Evolutionary conservation across 2,113 vertebrate species (phyloP), one percentile per base, ranked within the genome.

Genomic region (Phrynosoma blainvillii): DNA sequence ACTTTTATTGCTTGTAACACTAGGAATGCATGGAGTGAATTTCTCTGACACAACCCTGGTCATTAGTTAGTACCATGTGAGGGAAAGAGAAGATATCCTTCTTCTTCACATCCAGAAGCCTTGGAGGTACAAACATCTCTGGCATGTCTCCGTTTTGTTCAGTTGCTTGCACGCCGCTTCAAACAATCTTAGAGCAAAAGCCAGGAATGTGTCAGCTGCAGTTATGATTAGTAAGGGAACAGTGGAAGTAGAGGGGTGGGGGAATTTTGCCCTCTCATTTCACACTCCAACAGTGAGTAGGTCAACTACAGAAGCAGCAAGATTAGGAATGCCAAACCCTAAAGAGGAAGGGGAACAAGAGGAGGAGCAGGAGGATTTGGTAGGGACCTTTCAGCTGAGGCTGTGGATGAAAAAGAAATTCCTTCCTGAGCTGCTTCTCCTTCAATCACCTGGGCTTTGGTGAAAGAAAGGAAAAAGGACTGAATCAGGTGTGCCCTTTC

Each of bases 121-220:
- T 65, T 62, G 66, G 62, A 78, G 75, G 78, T 65, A 78, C 84
- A 86, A 86, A 86, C 62, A 79, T 86, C 25, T 78, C 76, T 68
- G 62, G 66, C 75, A 86, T 23, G 75, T 66, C 59, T 85, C 62
- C 7, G 36, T 27, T 85, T 78, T 78, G 68, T 73, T 84, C 82
- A 71, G 42, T 73, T 52, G n/a, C 84, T 21, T 65, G 84, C 18
- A 52, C 40, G 47, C 84, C 47, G 59, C 56, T 85, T 47, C 65
- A 68, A 82, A 82, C 36, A 27, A 23, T 68, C 7, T 85, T 66
- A 77, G 74, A 66, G 59, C 10, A 78, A 66, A 78, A 85, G 74
- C 74, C 74, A 85, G 74, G 84, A 77, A 85, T 85, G 74, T 85
- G 74, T 85, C 84, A 78, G 75, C 74, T 36, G 66, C 40, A 85